Percentiles rank a stretch among this genome's conserved stretches.
Conservation (phyloP, 2,888 invertebrate genomes). For the Isotomurus palustris region DNA sequence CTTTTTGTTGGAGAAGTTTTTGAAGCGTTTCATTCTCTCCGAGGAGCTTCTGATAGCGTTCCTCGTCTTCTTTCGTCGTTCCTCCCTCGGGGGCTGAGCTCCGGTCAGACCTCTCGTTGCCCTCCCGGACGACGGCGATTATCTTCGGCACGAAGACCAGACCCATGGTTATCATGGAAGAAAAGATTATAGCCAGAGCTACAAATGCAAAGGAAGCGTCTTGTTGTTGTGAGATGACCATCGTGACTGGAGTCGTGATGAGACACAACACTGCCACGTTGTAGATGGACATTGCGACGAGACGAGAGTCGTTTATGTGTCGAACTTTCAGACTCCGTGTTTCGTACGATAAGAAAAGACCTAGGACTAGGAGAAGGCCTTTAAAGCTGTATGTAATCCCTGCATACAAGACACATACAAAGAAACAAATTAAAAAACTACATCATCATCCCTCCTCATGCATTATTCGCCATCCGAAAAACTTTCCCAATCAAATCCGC, state of each 20-base stretch:
- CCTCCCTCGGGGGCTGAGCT: constrained; percentile 63
- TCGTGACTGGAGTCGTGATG: constrained; percentile 95
- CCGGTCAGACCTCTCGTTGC: constrained; percentile 50
- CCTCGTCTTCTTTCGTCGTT: constrained; percentile 87
- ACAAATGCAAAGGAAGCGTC: constrained; percentile 97
- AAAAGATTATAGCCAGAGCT: constrained; percentile 91
- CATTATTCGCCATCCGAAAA: too few species aligned
- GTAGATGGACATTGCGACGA: constrained; percentile 99
- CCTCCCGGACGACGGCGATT: constrained; percentile 79
- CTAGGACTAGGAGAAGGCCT: constrained; percentile 92
- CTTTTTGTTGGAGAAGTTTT: constrained; percentile 88
- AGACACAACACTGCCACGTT: constrained; percentile 96
- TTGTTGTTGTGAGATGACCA: constrained; percentile 95
- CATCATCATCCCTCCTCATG: too few species aligned
- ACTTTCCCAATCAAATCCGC: too few species aligned
- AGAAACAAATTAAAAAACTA: too few species aligned
- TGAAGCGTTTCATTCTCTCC: constrained; percentile 95
- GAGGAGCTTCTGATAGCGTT: constrained; percentile 84
- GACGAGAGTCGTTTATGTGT: constrained; percentile 96
- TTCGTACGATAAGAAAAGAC: constrained; percentile 96
- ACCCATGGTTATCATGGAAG: constrained; percentile 97
- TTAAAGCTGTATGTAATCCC: constrained; percentile 95
- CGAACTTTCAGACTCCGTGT: constrained; percentile 94
- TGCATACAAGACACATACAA: constrained; percentile 51
- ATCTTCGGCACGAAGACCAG: constrained; percentile 98